Evolutionary conservation across 2,113 vertebrate genomes (phyloP), one percentile per base, ranked within the genome.

Genomic region (Paradoxurus hermaphroditus): DNA sequence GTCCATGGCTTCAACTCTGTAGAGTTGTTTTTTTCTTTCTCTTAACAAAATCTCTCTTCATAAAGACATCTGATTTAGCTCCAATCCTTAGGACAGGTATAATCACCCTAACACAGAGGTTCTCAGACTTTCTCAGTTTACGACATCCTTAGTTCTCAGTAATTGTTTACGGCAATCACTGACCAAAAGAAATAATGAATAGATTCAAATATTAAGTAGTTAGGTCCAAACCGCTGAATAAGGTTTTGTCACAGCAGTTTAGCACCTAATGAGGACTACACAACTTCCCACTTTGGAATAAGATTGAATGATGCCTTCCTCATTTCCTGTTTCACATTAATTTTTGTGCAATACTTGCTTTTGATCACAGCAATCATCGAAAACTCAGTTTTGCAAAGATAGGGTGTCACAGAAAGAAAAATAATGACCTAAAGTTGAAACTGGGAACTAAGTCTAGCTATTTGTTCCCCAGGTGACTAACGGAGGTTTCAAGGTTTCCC

Each of bases 31-130:
- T 77, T 75, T 86, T 85, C 63, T 86, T 44, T 63, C 36, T 90
- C n/a, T 78, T 59, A 46, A 90, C 25, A 68, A 79, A 81, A 41
- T 27, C 65, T 49, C n/a, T 77, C 31, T 90, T 96, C 34, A 79
- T 29, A 53, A 1, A 82, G 41, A 77, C 27, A 86, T 51, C 9
- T 91, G 46, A 75, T 65, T 75, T 70, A 77, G 4, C 27, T 83
- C 46, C 27, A 68, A 16, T 67, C 25, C 39, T 93, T 59, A 56
- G 13, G 39, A 90, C 4, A 84, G 8, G 53, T 70, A 72, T 70
- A n/a, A 78, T 93, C 15, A 53, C 6, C 19, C n/a, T 39, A 62
- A 78, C 2, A 8, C 21, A 91, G n/a, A 62, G 14, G 15, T 88
- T 93, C 68, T 73, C 39, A 67, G 25, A 53, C 7, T 41, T n/a